Evolutionary conservation across 2,113 vertebrate genomes (phyloP).

Genomic region (Cepphus grylle): DNA sequence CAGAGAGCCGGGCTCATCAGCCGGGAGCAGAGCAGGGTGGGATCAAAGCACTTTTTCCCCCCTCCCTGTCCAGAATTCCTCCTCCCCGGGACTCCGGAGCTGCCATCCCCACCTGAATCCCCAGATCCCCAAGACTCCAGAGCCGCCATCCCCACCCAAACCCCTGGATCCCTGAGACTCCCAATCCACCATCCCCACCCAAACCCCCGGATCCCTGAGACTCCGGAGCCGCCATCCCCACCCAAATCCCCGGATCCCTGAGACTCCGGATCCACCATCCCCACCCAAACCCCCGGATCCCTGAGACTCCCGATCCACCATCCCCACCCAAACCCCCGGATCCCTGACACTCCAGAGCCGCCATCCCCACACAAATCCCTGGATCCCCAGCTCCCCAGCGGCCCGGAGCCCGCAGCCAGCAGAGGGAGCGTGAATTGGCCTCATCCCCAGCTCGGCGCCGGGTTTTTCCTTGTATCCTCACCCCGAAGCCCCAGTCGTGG

Average conservation of each 20-base stretch:
- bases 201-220: not conserved
- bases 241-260: accelerated
- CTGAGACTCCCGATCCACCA: not conserved
- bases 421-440: not conserved
- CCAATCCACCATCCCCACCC: accelerated
- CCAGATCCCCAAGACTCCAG: not conserved
- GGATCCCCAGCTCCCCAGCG: not conserved
- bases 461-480: accelerated
- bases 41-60: not conserved
- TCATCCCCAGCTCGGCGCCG: not conserved
- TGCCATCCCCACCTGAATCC: accelerated
- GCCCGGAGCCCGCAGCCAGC: not conserved
- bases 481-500: accelerated
- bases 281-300: accelerated
- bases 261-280: not conserved
- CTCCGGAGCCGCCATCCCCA: accelerated
- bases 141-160: accelerated
- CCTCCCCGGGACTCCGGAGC: accelerated
- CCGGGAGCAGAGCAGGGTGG: not conserved
- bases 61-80: not conserved
- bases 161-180: not conserved
- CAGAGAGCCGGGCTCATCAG: accelerated
- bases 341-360: not conserved
- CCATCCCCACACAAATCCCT: accelerated
- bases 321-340: accelerated